Conservation (phyloP, 2,113 vertebrate genomes). For the Phaethornis superciliosus region DNA sequence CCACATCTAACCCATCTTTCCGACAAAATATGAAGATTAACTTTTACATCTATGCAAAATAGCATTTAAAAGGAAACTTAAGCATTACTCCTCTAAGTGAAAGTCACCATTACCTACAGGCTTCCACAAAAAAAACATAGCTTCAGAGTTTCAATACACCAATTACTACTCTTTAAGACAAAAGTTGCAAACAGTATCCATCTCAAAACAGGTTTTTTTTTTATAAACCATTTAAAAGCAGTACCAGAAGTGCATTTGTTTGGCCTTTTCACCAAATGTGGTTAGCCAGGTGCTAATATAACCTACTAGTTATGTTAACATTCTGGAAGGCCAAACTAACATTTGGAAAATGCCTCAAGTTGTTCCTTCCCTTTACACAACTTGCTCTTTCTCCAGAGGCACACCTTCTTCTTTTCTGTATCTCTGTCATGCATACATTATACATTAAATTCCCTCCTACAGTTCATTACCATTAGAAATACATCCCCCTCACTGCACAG, state of each 20-base stretch:
- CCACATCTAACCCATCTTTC: background rate
- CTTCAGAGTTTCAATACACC: background rate
- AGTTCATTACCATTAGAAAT: background rate
- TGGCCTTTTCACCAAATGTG: background rate
- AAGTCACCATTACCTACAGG: background rate
- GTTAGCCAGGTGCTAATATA: background rate
- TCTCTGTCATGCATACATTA: accelerated
- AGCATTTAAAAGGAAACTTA: background rate
- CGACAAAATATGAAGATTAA: background rate
- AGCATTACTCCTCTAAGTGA: background rate
- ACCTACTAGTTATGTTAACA: background rate
- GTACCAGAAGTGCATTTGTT: background rate
- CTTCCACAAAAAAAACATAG: background rate
- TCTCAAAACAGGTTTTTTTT: background rate
- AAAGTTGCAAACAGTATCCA: background rate
- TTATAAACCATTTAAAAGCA: background rate
- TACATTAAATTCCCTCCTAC: background rate
- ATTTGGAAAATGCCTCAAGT: background rate
- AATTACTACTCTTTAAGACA: background rate
- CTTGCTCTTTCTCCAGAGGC: background rate
- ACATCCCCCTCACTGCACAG: background rate
- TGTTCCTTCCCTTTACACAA: background rate
- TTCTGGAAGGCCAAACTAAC: background rate
- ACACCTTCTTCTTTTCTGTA: accelerated
- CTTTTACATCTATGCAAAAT: background rate